Evolutionary conservation across 2,113 vertebrate genomes (phyloP), one percentile per base, ranked within the genome.

Genomic region (Cyprinus carpio): DNA sequence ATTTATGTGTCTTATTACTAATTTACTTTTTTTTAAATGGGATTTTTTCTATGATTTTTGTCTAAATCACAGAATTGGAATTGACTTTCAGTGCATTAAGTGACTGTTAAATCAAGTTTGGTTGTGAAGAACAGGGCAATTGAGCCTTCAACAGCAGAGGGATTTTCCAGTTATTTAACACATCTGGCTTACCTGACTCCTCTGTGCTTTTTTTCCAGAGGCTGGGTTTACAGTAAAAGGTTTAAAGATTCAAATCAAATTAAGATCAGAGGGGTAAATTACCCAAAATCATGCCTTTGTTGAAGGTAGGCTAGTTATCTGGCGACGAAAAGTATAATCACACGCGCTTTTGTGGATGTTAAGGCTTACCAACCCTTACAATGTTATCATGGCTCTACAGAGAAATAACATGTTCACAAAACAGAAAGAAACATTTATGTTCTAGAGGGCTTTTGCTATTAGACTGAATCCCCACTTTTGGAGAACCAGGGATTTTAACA

Each of bases 371-470:
- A 10, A 12, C n/a, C 43, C 15, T 37, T 84, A 81, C 67, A 79
- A 46, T 87, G 64, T 83, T 89, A 88, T 89, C 85, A 75, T 60
- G 79, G 72, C 49, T 62, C 34, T 72, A 74, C 37, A 31, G 76
- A 81, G 60, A 64, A 86, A 74, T 87, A 88, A 86, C 75, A 34
- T 51, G 60, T 69, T 58, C 15, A 83, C 46, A 81, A 81, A 85
- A 34, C 76, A 83, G 84, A 74, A 83, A 87, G 85, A 87, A 90
- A 87, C 81, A 84, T 82, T 85, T 83, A 87, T 88, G 89, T 87
- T 72, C 46, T 82, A 69, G 76, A 80, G 65, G 77, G 80, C 37
- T 78, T 85, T 90, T 86, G 56, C 65, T 80, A 76, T 88, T 85
- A 83, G 71, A 84, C 29, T 65, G 77, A 80, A 84, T 87, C 83